Conservation (phyloP, 1,140 invertebrate genomes). For the Proales similis region DNA sequence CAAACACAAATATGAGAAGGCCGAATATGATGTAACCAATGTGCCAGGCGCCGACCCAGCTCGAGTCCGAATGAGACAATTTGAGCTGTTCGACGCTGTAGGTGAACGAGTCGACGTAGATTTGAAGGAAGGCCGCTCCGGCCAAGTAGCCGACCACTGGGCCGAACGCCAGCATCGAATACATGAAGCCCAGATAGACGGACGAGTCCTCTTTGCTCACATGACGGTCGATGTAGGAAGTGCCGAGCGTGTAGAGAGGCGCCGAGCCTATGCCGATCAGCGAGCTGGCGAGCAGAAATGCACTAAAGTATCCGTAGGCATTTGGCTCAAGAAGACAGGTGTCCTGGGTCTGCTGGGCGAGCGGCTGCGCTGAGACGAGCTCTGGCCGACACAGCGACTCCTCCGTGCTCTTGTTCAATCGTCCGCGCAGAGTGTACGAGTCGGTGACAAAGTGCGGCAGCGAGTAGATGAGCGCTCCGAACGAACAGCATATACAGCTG, state of each 20-base stretch:
- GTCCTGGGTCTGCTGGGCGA: too few relatives aligned
- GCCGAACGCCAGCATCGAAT: slow-evolving; percentile 58
- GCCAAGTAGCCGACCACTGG: slow-evolving; percentile 57
- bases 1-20: slow-evolving; percentile 45
- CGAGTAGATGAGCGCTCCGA: slow-evolving; percentile 76
- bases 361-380: slow-evolving; percentile 38
- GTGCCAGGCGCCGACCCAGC: slow-evolving; percentile 59
- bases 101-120: slow-evolving; percentile 56
- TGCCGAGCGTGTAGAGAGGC: slow-evolving; percentile 57
- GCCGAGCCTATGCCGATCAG: slow-evolving; percentile 57
- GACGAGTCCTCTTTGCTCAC: slow-evolving; percentile 56
- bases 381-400: slow-evolving; percentile 46
- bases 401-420: slow-evolving; percentile 51
- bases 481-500: slow-evolving; percentile 75
- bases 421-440: slow-evolving; percentile 48
- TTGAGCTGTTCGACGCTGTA: slow-evolving; percentile 40
- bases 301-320: slow-evolving; percentile 53
- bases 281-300: slow-evolving; percentile 56
- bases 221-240: slow-evolving; percentile 59
- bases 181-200: slow-evolving; percentile 57
- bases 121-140: slow-evolving; percentile 56
- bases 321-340: slow-evolving; percentile 39
- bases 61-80: slow-evolving; percentile 47
- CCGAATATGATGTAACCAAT: slow-evolving; percentile 54
- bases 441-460: slow-evolving; percentile 56